Evolutionary conservation across 2,113 vertebrate genomes (phyloP), one percentile per base, ranked within the genome.

Genomic region (Microcebus ravelobensis): DNA sequence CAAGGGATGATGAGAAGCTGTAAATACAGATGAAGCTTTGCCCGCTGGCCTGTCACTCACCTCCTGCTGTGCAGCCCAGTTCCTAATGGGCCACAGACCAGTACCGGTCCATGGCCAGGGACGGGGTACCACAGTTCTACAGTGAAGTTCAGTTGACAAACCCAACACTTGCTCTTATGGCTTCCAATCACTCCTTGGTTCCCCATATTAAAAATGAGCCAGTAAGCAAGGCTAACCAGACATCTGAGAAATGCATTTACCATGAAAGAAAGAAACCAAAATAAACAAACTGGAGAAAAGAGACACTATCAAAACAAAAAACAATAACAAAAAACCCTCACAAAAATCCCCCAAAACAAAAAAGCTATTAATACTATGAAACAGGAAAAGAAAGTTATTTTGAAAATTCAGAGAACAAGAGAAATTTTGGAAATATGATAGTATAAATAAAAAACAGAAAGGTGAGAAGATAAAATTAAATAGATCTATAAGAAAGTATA

Each of bases 351-450:
- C 11, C 31, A 36, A 82, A 55, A 21, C 55, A 21, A 57, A 73
- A 36, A 39, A 7, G 29, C 42, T 57, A 63, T 27, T 48, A 61
- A 10, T 65, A 85, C 25, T 36, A 52, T 65, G 42, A 50, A 86
- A 80, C 0, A 55, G 11, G 8, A 71, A 83, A 5, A 52, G 17
- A 27, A 91, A 83, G 17, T 63, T 73, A 71, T 73, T 71, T 76
- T 88, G 57, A 61, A 82, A 96, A 90, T 52, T 79, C 86, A 48
- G 65, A 91, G 45, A 82, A 57, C 21, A 74, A 65, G 17, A 84
- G 59, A 92, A 82, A 91, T 27, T 48, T n/a, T 91, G 29, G 79
- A 89, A 94, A 71, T 31, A 59, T 1, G 8, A 71, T 0, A 82
- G 11, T 21, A 82, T 55, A 31, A 86, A 84, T 70, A 39, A 92